A percentile compares a stretch with the other conserved stretches of the same genome.
These are phyloP conservation scores for Leptodactylus fuscus DNA, from an alignment of 2,113 vertebrate genomes.

Conservation along the genomic window DNA sequence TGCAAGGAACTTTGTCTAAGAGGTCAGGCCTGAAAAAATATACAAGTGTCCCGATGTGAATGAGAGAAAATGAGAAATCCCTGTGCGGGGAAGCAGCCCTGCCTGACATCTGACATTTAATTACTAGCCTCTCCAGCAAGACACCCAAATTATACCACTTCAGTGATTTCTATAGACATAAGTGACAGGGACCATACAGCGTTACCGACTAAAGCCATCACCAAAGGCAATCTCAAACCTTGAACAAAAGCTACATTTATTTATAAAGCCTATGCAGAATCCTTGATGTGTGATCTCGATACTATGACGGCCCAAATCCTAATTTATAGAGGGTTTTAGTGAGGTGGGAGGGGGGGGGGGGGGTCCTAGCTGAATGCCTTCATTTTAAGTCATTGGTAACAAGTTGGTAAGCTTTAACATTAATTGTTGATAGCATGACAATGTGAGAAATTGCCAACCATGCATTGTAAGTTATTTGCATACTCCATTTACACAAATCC, in stretches of 20 bases:
- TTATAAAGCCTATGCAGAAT: conserved; percentile 27
- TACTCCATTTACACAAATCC: too few relatives aligned
- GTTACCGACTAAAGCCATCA: conserved; percentile 44
- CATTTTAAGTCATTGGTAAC: too few relatives aligned
- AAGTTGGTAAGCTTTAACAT: too few relatives aligned
- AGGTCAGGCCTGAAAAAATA: conserved; percentile 55
- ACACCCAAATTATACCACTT: conserved; percentile 60
- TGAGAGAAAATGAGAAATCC: conserved; percentile 59
- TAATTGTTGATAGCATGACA: too few relatives aligned
- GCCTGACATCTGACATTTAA: conserved; percentile 61
- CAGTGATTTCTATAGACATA: conserved; percentile 59
- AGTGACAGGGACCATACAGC: conserved; percentile 55
- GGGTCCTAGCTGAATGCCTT: neutral
- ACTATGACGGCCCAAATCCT: conserved; percentile 30
- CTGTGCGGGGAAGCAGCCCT: conserved; percentile 40
- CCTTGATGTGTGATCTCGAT: conserved; percentile 34
- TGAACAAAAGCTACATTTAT: conserved; percentile 51
- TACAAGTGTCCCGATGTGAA: conserved; percentile 60
- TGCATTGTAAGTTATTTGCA: too few relatives aligned
- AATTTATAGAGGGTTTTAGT: conserved; percentile 7
- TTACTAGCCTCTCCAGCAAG: conserved; percentile 59
- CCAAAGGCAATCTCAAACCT: conserved; percentile 44
- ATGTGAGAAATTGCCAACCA: too few relatives aligned
- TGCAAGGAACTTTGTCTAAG: conserved; percentile 53
- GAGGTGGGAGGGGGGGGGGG: neutral